These are phyloP conservation scores for Heliothis virescens DNA, from an alignment of 1,140 invertebrate species.

Conservation along the genomic window DNA sequence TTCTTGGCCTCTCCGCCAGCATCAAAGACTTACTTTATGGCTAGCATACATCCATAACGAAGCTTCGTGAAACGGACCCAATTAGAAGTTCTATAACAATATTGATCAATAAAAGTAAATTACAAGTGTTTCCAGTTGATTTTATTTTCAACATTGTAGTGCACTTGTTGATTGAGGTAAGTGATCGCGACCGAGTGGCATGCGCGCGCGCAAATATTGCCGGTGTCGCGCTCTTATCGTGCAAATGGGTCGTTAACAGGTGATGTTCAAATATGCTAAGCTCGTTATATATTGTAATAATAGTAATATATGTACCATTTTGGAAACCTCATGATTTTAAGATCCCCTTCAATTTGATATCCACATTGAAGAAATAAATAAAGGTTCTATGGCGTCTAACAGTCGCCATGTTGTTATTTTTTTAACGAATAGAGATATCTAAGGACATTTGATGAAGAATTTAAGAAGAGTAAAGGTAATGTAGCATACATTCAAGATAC, in stretches of 20 bases:
- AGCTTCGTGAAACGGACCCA: neutral
- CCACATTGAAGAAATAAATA: too few species aligned
- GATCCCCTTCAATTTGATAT: too few species aligned
- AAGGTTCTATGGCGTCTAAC: too few species aligned
- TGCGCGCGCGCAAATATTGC: constrained; percentile 57
- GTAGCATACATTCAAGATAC: too few species aligned
- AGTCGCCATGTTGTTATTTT: too few species aligned
- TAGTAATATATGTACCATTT: too few species aligned
- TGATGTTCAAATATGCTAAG: constrained; percentile 42
- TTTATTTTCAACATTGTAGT: constrained; percentile 10
- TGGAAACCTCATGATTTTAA: too few species aligned
- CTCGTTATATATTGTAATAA: constrained; percentile 27
- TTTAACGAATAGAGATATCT: too few species aligned
- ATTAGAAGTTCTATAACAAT: constrained; percentile 12
- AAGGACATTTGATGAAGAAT: too few species aligned
- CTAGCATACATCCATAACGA: constrained; percentile 10
- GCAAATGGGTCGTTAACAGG: constrained; percentile 53
- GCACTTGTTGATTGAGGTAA: constrained; percentile 30
- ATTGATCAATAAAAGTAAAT: neutral
- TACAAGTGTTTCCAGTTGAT: neutral
- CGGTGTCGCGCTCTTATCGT: constrained; percentile 52
- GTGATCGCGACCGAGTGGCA: constrained; percentile 46
- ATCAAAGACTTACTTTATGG: too few species aligned
- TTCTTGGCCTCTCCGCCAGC: constrained; percentile 7
- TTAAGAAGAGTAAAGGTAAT: too few species aligned